A percentile compares a stretch with the other conserved stretches of the same genome.
These are phyloP conservation scores for Cotesia vestalis DNA, from an alignment of 1,140 invertebrate species.

Conservation along the genomic window DNA sequence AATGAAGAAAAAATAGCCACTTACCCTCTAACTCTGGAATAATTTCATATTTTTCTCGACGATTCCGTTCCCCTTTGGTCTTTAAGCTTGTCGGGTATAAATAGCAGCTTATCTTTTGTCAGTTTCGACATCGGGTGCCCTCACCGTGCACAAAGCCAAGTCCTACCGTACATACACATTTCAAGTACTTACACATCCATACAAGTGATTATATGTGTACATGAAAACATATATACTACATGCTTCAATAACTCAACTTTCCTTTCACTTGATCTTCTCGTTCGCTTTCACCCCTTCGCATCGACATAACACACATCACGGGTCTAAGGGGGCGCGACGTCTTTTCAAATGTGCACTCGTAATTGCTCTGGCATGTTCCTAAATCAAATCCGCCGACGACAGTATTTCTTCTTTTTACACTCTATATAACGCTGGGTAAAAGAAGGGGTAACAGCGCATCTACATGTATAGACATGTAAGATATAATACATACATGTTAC, in stretches of 20 bases:
- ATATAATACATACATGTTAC: not conserved
- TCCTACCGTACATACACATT: slow-evolving; percentile 29
- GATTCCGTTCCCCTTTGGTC: slow-evolving; percentile 29
- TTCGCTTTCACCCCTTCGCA: slow-evolving; percentile 16
- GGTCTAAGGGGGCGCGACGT: slow-evolving; percentile 35
- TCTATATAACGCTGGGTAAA: not conserved
- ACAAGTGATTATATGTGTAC: slow-evolving; percentile 35
- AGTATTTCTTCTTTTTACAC: slow-evolving; percentile 8
- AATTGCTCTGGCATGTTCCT: slow-evolving; percentile 54
- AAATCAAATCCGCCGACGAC: slow-evolving; percentile 46
- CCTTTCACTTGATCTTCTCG: slow-evolving; percentile 10
- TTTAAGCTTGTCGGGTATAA: slow-evolving; percentile 54
- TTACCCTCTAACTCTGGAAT: not conserved
- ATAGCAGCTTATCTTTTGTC: slow-evolving; percentile 59
- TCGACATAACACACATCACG: not conserved
- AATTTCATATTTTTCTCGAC: slow-evolving; percentile 16
- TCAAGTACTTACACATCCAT: slow-evolving; percentile 12
- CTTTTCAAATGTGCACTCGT: slow-evolving; percentile 51
- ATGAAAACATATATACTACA: slow-evolving; percentile 2
- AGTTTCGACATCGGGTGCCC: slow-evolving; percentile 50
- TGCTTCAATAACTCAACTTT: not conserved
- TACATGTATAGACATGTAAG: too few relatives aligned
- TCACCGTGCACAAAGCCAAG: slow-evolving; percentile 50
- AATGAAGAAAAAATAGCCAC: not conserved
- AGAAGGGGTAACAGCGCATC: not conserved